These are phyloP conservation scores for Siniperca obscura DNA, from an alignment of 2,797 vertebrate genomes.

Conservation along the genomic window DNA sequence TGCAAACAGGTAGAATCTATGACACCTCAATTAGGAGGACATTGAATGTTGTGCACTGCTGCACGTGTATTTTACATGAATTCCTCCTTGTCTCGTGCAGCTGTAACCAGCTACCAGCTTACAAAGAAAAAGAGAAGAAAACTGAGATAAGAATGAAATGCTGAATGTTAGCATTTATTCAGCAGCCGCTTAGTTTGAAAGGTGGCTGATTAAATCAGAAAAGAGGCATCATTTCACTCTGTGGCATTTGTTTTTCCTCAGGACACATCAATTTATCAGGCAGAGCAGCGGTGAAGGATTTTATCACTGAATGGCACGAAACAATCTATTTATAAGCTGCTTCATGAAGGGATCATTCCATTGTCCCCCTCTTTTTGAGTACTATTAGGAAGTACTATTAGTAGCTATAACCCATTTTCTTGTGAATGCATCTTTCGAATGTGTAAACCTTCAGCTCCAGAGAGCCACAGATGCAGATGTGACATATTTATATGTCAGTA, in stretches of 20 bases:
- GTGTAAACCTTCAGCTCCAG: slow-evolving; percentile 12
- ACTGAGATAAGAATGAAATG: neutral
- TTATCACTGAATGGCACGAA: neutral
- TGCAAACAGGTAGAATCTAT: neutral
- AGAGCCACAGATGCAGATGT: slow-evolving; percentile 18
- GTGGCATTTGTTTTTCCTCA: slow-evolving; percentile 12
- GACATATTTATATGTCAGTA: slow-evolving; percentile 33
- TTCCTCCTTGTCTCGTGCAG: neutral
- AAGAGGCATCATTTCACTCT: slow-evolving; percentile 12
- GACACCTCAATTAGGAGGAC: neutral
- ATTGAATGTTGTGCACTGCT: neutral
- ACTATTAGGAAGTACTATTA: neutral
- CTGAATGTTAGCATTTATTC: slow-evolving; percentile 24
- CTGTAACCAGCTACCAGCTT: neutral
- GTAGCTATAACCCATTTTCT: slow-evolving; percentile 37
- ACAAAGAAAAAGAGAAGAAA: slow-evolving; percentile 2
- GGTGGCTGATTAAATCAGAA: slow-evolving; percentile 36
- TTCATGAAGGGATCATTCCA: neutral
- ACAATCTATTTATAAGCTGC: slow-evolving; percentile 8
- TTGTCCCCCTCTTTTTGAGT: neutral
- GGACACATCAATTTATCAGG: slow-evolving; percentile 5
- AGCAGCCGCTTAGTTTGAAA: slow-evolving; percentile 23
- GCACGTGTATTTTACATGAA: neutral
- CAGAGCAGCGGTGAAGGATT: neutral
- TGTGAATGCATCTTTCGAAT: neutral